Conservation (phyloP, 2,797 vertebrate species). For the Hydrophis major region DNA sequence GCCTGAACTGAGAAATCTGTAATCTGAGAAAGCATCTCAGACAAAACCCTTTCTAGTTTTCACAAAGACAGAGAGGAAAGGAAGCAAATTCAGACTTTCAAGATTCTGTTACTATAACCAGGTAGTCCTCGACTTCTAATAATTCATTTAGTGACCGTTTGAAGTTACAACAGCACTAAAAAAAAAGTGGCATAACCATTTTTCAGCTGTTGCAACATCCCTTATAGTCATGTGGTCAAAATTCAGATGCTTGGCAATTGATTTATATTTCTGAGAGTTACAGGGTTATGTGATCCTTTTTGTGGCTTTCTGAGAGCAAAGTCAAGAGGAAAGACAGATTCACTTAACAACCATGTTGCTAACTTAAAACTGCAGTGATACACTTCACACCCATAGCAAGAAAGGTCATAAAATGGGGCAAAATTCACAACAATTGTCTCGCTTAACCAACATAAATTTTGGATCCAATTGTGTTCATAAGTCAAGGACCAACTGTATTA, state of each 20-base stretch:
- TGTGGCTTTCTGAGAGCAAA: neutral
- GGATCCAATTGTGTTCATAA: neutral
- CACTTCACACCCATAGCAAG: neutral
- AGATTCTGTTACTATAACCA: neutral
- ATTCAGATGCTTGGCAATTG: too few species aligned
- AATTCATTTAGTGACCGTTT: neutral
- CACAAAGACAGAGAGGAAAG: neutral
- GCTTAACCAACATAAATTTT: neutral
- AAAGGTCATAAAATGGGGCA: neutral
- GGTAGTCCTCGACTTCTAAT: neutral
- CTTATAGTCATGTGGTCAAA: neutral
- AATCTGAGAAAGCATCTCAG: neutral
- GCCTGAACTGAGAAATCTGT: too few species aligned
- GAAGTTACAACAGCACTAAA: neutral
- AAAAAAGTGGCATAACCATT: neutral
- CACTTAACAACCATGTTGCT: neutral
- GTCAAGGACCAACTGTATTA: neutral
- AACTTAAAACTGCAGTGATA: neutral
- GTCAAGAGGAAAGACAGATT: neutral
- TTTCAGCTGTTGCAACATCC: neutral
- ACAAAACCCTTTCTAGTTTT: neutral
- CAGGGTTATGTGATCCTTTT: neutral
- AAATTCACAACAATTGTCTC: neutral
- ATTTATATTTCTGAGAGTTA: neutral
- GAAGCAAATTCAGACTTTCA: neutral